Conservation (phyloP, 2,797 vertebrate species). For the Antennarius maculatus region DNA sequence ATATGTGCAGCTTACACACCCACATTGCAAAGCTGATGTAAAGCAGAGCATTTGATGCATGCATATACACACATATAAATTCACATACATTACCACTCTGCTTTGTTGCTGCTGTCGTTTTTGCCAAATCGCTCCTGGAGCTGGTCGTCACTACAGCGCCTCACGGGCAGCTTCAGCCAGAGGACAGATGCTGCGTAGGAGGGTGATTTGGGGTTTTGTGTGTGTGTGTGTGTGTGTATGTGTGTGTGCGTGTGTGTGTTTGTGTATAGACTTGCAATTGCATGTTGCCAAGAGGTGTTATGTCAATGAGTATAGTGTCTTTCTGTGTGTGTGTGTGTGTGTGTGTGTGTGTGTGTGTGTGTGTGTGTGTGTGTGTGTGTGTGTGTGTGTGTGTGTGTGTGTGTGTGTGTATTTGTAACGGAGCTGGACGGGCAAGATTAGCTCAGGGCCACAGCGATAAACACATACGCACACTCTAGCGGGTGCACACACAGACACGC, state of each 20-base stretch:
- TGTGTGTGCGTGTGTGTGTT: slow-evolving; percentile 16
- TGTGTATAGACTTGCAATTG: slow-evolving; percentile 15
- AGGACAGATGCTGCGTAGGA: slow-evolving; percentile 68
- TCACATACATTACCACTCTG: slow-evolving; percentile 9
- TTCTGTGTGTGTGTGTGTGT: background rate
- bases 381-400: slow-evolving; percentile 26
- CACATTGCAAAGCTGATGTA: background rate
- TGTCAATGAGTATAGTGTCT: slow-evolving; percentile 33
- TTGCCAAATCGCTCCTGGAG: slow-evolving; percentile 56
- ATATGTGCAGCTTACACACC: background rate
- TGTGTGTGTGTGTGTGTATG: slow-evolving; percentile 18
- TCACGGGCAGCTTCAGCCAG: slow-evolving; percentile 54
- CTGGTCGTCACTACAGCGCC: slow-evolving; percentile 36
- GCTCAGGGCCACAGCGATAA: slow-evolving; percentile 37
- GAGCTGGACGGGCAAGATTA: slow-evolving; percentile 43
- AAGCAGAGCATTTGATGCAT: background rate
- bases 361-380: slow-evolving; percentile 3
- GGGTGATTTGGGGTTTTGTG: slow-evolving; percentile 26
- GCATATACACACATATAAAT: background rate
- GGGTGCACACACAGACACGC: slow-evolving; percentile 5
- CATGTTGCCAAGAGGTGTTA: slow-evolving; percentile 46
- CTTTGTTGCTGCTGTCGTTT: slow-evolving; percentile 52
- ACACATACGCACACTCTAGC: slow-evolving; percentile 6
- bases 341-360: slow-evolving; percentile 5
- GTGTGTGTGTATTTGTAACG: background rate